phyloP scores from a whole-genome alignment of 2,797 vertebrate species.

The Myripristis murdjan region DNA sequence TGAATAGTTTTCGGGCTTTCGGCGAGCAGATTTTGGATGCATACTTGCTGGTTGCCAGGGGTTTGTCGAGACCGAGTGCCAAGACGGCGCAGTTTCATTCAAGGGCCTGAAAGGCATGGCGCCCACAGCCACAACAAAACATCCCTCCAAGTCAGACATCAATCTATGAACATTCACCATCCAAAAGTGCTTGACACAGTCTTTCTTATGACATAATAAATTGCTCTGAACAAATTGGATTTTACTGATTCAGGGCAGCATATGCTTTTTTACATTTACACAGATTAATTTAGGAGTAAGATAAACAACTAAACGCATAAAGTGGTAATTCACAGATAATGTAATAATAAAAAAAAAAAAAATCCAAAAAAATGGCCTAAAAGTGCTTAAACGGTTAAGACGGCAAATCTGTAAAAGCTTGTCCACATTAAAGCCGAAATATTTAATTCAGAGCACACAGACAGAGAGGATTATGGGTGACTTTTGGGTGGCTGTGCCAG shows the following conservation, averaged over 20 bases:
- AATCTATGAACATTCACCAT: slow-evolving; percentile 3
- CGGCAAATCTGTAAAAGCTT: background rate
- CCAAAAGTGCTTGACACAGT: background rate
- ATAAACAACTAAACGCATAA: no score
- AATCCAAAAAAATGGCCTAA: background rate
- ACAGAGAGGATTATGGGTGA: slow-evolving; percentile 71
- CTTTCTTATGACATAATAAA: background rate
- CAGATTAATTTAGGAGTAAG: no score
- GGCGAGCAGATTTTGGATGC: slow-evolving; percentile 58
- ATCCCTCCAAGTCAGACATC: slow-evolving; percentile 27
- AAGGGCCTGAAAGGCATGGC: slow-evolving; percentile 32
- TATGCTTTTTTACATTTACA: no score
- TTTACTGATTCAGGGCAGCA: no score
- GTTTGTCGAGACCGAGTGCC: slow-evolving; percentile 57
- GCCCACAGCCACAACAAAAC: slow-evolving; percentile 34
- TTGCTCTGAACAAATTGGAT: no score
- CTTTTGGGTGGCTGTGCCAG: slow-evolving; percentile 62
- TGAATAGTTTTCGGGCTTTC: slow-evolving; percentile 66
- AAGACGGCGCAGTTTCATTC: slow-evolving; percentile 61
- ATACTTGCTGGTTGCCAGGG: slow-evolving; percentile 72
- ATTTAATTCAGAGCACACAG: slow-evolving; percentile 63
- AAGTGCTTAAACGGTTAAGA: background rate
- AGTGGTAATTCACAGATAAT: no score
- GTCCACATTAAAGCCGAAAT: slow-evolving; percentile 38
- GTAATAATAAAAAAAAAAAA: background rate